A percentile compares a stretch with the other conserved stretches of the same genome.
Conservation (phyloP, 53 echinoderm and acorn worm species). For the Paracentrotus lividus region DNA sequence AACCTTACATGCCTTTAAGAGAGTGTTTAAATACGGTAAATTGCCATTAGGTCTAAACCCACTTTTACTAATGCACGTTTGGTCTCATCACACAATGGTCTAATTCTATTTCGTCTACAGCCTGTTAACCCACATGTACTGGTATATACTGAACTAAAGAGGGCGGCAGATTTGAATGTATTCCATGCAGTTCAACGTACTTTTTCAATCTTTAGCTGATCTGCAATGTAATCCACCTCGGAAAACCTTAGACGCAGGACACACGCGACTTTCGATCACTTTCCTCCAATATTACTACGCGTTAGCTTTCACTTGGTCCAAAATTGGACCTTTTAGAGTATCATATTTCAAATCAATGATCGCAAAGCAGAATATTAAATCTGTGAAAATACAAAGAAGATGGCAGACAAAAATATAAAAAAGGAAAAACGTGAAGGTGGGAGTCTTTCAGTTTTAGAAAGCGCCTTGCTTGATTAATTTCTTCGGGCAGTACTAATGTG, state of each 20-base stretch:
- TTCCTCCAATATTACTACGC: background rate
- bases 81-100: too few relatives aligned
- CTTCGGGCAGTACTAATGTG: background rate
- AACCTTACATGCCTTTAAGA: too few relatives aligned
- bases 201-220: background rate
- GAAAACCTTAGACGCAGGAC: background rate
- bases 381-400: background rate
- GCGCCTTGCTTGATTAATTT: background rate
- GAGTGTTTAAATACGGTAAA: too few relatives aligned
- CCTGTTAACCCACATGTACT: too few relatives aligned
- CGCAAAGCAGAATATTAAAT: background rate
- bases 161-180: background rate
- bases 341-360: conserved; percentile 1
- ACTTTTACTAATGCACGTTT: too few relatives aligned
- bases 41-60: too few relatives aligned
- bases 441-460: background rate
- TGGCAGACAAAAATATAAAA: background rate
- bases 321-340: conserved; percentile 29
- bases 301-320: background rate
- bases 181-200: background rate
- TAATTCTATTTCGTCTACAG: too few relatives aligned
- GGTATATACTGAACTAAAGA: too few relatives aligned
- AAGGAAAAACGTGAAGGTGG: background rate
- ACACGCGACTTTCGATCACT: background rate
- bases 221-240: background rate